These are phyloP conservation scores for Xanthia icteritia DNA, from an alignment of 2,888 invertebrate genomes.

Conservation along the genomic window DNA sequence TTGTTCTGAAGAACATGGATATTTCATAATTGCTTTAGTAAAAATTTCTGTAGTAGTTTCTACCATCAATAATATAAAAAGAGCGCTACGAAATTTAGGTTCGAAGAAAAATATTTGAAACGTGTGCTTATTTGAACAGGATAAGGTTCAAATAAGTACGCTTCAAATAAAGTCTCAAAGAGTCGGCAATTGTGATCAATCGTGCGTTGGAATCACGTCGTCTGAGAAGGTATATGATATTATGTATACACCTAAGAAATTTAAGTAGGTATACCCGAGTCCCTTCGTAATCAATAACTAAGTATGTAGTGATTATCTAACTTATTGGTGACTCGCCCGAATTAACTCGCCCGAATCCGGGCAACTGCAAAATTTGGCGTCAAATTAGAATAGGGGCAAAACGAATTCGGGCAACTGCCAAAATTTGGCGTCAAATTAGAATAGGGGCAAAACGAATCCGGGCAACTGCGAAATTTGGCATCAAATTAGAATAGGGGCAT, in stretches of 20 bases:
- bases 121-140: constrained; percentile 1
- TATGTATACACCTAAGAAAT: no score
- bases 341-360: no score
- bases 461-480: no score
- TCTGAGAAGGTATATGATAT: constrained; percentile 22
- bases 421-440: no score
- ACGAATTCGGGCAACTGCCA: no score
- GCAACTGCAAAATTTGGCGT: no score
- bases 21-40: background rate
- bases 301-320: no score
- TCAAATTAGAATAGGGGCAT: no score
- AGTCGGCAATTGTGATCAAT: constrained; percentile 36
- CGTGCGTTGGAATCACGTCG: constrained; percentile 26
- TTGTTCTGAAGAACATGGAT: background rate
- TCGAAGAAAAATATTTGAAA: constrained; percentile 26
- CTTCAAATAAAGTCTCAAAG: constrained; percentile 43
- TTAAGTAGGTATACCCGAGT: background rate
- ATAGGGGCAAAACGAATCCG: no score
- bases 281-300: no score
- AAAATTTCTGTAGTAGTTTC: background rate
- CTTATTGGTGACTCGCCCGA: no score
- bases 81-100: background rate
- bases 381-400: no score
- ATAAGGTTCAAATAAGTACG: constrained; percentile 30
- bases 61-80: background rate